Evolutionary conservation across 2,113 vertebrate species (phyloP).

Genomic region (Pachypanchax playfairii): DNA sequence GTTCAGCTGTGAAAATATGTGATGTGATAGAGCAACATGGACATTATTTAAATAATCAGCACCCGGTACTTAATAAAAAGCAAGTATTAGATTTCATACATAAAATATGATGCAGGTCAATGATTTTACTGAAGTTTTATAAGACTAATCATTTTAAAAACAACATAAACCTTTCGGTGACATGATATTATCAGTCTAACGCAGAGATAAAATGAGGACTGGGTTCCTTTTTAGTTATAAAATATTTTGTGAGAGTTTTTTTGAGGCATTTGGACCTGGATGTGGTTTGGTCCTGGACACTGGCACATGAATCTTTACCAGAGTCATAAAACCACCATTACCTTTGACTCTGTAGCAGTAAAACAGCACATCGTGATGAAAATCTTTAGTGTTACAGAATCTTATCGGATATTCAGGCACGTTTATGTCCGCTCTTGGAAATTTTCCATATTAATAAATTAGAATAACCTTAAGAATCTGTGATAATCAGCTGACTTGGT

Average conservation of each 20-base stretch:
- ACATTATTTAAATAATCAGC: too few species aligned
- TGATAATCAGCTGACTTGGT: slow-evolving; percentile 58
- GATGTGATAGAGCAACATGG: too few species aligned
- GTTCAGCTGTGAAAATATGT: too few species aligned
- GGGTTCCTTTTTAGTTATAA: not conserved
- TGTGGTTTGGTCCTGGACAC: not conserved
- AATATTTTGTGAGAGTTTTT: not conserved
- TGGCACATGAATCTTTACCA: not conserved
- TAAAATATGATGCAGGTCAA: too few species aligned
- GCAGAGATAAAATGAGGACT: too few species aligned
- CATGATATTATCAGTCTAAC: too few species aligned
- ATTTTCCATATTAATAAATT: slow-evolving; percentile 44
- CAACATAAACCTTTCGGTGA: too few species aligned
- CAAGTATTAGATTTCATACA: too few species aligned
- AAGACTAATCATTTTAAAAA: too few species aligned
- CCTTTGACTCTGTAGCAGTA: slow-evolving; percentile 11
- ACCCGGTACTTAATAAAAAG: too few species aligned
- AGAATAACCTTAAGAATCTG: slow-evolving; percentile 3
- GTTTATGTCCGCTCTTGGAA: slow-evolving; percentile 18
- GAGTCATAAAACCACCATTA: not conserved
- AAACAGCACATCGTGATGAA: slow-evolving; percentile 10
- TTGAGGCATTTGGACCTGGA: not conserved
- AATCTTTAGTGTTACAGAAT: slow-evolving; percentile 9
- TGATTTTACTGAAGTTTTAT: too few species aligned
- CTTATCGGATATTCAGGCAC: slow-evolving; percentile 30